Conservation (phyloP, 2,888 invertebrate species). For the Nebria salina region DNA sequence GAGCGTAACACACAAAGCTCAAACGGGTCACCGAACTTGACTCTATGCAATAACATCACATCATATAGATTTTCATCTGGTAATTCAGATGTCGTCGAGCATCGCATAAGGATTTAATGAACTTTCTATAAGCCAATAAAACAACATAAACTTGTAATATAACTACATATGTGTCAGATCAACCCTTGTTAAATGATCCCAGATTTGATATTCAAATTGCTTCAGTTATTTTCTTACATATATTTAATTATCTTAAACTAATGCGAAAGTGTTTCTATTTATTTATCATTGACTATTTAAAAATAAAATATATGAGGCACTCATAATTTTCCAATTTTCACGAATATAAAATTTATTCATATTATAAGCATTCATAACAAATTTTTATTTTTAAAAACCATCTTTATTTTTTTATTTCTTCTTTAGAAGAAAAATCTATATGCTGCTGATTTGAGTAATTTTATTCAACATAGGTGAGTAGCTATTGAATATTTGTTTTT, state of each 20-base stretch:
- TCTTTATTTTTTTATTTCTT: too few relatives aligned
- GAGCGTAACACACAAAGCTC: neutral
- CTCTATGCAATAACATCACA: neutral
- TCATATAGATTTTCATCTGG: constrained; percentile 4
- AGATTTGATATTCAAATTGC: neutral
- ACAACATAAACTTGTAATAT: neutral
- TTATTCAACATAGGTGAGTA: neutral
- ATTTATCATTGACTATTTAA: too few relatives aligned
- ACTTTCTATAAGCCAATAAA: neutral
- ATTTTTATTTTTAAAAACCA: too few relatives aligned
- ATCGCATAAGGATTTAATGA: neutral
- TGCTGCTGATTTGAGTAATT: neutral
- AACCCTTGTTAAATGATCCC: neutral
- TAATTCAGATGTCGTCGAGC: neutral
- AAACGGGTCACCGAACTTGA: constrained; percentile 8
- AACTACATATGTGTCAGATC: neutral
- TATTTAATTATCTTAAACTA: neutral
- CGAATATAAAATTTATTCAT: too few relatives aligned
- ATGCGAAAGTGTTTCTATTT: too few relatives aligned
- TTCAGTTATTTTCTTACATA: neutral
- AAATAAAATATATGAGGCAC: too few relatives aligned
- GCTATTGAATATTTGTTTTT: neutral
- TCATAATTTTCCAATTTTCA: too few relatives aligned
- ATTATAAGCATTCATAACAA: too few relatives aligned
- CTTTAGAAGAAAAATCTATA: too few relatives aligned